Evolutionary conservation across 1,140 invertebrate genomes (phyloP), one percentile per base, ranked within the genome.

Genomic region (Drosophila jambulina): DNA sequence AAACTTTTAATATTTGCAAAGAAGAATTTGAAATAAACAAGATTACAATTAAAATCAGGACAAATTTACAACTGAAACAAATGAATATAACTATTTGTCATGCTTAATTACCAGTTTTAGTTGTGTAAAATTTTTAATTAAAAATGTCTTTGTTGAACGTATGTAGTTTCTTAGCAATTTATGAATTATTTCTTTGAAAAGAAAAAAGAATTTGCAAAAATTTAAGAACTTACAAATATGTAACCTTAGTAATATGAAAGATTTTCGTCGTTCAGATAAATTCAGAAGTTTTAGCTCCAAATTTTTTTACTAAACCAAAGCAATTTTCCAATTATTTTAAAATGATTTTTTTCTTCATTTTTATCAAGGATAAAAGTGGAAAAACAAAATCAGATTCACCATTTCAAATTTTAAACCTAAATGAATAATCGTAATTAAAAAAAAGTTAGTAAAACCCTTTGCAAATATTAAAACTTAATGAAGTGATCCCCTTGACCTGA

Each of bases 341-440:
- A n/a, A 21, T 19, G 49, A 53, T 53, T 53, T 53, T 51, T 15
- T 53, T 19, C 13, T 34, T 34, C 13, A 34, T 53, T 53, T 51
- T 53, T 34, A 34, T 53, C 49, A 34, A 21, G 19, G 13, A 53
- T 53, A 53, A 53, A 53, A 53, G n/a, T 53, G 27, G 2, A 34
- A 8, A 19, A 54, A 23, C 3, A 34, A 23, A 34, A 36, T 34
- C 19, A 21, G 6, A 12, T n/a, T 2, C 0, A 49, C 15, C 4
- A 27, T 1, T 27, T n/a, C 12, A n/a, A 29, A 12, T 49, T 21
- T 3, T 3, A 48, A 25, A 17, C 7, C 3, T 23, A 17, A 13
- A 23, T 15, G 15, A 46, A 15, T 7, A 5, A 23, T 13, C 7
- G 2, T 1, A 32, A 51, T 2, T 27, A 8, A 32, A 32, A 21